Percentiles rank a stretch among this genome's conserved stretches.
Conservation (phyloP, 1,140 invertebrate species). For the Nautilus pompilius region DNA sequence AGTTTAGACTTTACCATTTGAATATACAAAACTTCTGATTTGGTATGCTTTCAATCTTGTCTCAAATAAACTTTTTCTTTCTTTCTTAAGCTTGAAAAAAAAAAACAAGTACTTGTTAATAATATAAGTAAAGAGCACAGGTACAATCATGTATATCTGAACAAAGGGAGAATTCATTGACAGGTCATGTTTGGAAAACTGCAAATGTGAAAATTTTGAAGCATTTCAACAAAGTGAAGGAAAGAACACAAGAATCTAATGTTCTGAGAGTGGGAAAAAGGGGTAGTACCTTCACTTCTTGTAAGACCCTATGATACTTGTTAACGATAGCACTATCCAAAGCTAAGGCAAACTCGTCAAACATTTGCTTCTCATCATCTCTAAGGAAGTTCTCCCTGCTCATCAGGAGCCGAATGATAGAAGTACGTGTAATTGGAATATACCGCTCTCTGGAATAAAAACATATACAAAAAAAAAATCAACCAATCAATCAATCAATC, state of each 20-base stretch:
- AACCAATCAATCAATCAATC: too few species aligned
- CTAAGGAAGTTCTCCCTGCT: slow-evolving; percentile 42
- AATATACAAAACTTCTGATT: too few species aligned
- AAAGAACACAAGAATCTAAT: not conserved
- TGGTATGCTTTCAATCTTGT: too few species aligned
- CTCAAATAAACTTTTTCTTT: too few species aligned
- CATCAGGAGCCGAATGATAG: slow-evolving; percentile 41
- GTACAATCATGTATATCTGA: not conserved
- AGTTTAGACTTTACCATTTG: too few species aligned
- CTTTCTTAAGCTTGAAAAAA: too few species aligned
- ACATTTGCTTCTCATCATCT: slow-evolving; percentile 37
- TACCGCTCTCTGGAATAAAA: slow-evolving; percentile 43
- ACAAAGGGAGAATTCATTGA: not conserved
- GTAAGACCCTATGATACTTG: slow-evolving; percentile 43
- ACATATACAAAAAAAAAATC: not conserved
- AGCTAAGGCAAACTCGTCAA: slow-evolving; percentile 44
- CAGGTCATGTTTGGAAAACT: not conserved
- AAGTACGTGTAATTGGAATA: slow-evolving; percentile 47
- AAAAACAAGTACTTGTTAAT: not conserved
- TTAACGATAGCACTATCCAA: slow-evolving; percentile 47
- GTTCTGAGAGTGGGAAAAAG: not conserved
- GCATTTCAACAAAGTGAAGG: not conserved
- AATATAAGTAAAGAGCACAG: not conserved
- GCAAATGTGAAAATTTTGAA: not conserved
- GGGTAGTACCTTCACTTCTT: slow-evolving; percentile 46